Percentiles rank a stretch among this genome's conserved stretches.
phyloP scores from a whole-genome alignment of 2,797 vertebrate genomes.

The Cossypha heuglini region DNA sequence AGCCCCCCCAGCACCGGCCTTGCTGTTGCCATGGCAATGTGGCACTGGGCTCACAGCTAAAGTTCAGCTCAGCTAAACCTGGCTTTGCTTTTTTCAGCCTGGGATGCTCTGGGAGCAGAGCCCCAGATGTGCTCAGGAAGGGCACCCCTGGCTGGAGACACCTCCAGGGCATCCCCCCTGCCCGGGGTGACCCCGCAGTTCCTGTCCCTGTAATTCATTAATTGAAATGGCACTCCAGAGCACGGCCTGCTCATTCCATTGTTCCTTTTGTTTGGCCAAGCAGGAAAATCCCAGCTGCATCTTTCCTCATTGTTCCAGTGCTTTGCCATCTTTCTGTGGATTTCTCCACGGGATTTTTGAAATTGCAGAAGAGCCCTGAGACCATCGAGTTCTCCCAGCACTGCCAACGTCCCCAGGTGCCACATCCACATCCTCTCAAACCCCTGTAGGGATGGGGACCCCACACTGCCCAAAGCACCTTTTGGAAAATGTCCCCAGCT shows the following conservation, averaged over 20 bases:
- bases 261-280: background rate
- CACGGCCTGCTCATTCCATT: background rate
- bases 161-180: background rate
- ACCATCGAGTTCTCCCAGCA: background rate
- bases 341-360: accelerated
- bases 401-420: background rate
- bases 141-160: background rate
- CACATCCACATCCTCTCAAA: background rate
- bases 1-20: background rate
- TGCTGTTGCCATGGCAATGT: background rate
- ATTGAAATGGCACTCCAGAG: background rate
- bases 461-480: background rate
- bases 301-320: background rate
- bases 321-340: accelerated
- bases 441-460: background rate
- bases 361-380: accelerated
- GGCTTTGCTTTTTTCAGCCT: background rate
- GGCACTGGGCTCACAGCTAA: background rate
- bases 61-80: background rate
- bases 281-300: background rate
- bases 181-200: background rate
- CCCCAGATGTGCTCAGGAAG: background rate
- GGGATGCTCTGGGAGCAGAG: background rate
- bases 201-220: background rate
- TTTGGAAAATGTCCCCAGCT: background rate